A percentile compares a stretch with the other conserved stretches of the same genome.
Evolutionary conservation across 1,140 invertebrate genomes (phyloP).

Genomic region (Lordiphosa stackelbergi): DNA sequence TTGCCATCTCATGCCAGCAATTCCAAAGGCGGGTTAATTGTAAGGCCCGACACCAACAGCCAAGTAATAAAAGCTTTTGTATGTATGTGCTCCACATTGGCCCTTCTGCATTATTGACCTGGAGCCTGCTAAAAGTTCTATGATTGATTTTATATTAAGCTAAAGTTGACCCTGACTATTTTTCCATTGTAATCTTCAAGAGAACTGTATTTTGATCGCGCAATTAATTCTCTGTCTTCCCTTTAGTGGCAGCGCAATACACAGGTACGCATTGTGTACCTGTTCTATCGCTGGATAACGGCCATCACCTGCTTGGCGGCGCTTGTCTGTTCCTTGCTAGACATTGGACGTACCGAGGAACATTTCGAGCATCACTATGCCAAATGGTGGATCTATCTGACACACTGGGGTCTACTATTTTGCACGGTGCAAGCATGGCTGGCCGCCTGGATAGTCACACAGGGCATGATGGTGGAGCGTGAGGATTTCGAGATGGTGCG

Average conservation of each 20-base stretch:
- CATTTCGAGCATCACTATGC: conserved; percentile 75
- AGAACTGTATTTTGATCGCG: too few relatives aligned
- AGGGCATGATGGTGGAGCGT: conserved; percentile 77
- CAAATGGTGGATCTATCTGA: conserved; percentile 84
- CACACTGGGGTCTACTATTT: conserved; percentile 82
- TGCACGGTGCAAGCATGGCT: conserved; percentile 78
- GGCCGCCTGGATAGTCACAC: conserved; percentile 72
- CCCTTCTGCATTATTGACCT: too few relatives aligned
- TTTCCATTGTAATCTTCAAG: too few relatives aligned
- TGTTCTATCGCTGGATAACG: conserved; percentile 80
- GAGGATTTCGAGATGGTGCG: conserved; percentile 74
- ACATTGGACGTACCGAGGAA: conserved; percentile 77
- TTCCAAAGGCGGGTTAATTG: too few relatives aligned
- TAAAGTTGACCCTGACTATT: too few relatives aligned
- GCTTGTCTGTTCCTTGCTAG: conserved; percentile 79
- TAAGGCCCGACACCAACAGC: too few relatives aligned
- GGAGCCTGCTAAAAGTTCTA: too few relatives aligned
- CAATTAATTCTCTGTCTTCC: not conserved
- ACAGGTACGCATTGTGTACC: conserved; percentile 78
- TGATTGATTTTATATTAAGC: too few relatives aligned
- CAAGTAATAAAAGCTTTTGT: too few relatives aligned
- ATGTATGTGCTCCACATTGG: too few relatives aligned
- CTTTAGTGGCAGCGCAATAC: conserved; percentile 77
- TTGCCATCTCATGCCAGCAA: too few relatives aligned
- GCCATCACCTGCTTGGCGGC: conserved; percentile 78